phyloP scores from a whole-genome alignment of 1,140 invertebrate species.

The Drosophila saltans region DNA sequence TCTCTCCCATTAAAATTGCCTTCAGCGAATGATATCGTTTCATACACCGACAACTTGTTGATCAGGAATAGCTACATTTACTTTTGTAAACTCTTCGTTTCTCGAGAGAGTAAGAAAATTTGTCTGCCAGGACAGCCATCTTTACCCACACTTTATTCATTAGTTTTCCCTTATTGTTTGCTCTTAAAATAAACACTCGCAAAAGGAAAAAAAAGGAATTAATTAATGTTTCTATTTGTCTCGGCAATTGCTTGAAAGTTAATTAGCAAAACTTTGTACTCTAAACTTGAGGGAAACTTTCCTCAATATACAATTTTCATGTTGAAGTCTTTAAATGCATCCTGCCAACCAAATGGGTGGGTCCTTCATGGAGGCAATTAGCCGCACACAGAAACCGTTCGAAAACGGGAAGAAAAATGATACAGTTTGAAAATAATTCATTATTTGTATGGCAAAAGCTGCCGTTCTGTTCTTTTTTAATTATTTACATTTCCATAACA shows the following conservation, averaged over 20 bases:
- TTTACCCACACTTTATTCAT: neutral
- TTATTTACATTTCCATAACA: slow-evolving; percentile 32
- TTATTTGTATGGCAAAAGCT: slow-evolving; percentile 16
- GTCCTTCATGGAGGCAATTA: neutral
- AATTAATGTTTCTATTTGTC: slow-evolving; percentile 14
- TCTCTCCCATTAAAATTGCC: no score
- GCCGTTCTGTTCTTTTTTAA: slow-evolving; percentile 31
- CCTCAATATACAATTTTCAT: neutral
- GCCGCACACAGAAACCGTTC: slow-evolving; percentile 5
- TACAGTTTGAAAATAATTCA: slow-evolving; percentile 3
- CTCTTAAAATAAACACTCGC: neutral
- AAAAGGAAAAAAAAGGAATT: slow-evolving; percentile 8
- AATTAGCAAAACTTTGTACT: slow-evolving; percentile 19
- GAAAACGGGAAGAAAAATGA: slow-evolving; percentile 3
- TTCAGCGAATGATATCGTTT: no score
- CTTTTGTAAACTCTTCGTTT: no score
- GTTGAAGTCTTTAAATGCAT: slow-evolving; percentile 6
- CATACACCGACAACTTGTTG: no score
- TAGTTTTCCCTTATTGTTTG: neutral
- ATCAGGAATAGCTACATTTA: no score
- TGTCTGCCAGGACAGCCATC: neutral
- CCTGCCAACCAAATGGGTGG: neutral
- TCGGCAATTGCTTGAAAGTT: slow-evolving; percentile 5
- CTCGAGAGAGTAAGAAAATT: neutral
- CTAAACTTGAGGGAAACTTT: slow-evolving; percentile 23